Evolutionary conservation across 2,888 invertebrate genomes (phyloP).

Genomic region (Mythimna ferrago): DNA sequence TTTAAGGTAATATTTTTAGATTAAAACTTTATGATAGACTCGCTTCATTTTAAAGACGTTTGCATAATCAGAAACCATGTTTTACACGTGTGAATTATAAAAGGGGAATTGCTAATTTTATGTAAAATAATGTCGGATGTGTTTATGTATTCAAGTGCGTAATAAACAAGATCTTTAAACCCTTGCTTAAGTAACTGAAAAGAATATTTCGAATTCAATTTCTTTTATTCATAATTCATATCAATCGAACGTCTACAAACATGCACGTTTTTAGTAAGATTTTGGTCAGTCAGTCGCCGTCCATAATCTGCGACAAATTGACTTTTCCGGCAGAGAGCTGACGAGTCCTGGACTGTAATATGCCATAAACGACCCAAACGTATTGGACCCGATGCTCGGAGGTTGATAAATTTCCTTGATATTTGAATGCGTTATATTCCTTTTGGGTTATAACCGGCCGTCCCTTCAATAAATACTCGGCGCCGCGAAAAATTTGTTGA

Average conservation of each 20-base stretch:
- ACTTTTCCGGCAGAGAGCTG: slow-evolving; percentile 88
- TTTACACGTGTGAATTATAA: slow-evolving; percentile 37
- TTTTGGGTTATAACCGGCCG: slow-evolving; percentile 79
- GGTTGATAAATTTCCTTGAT: slow-evolving; percentile 89
- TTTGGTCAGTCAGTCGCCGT: slow-evolving; percentile 71
- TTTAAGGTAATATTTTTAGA: slow-evolving; percentile 55
- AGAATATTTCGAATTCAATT: slow-evolving; percentile 53
- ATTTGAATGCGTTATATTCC: slow-evolving; percentile 89
- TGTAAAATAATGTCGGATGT: slow-evolving; percentile 14
- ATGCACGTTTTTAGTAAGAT: slow-evolving; percentile 82
- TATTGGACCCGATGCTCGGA: slow-evolving; percentile 85
- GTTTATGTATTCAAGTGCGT: slow-evolving; percentile 29
- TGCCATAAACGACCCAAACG: slow-evolving; percentile 88
- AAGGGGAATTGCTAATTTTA: slow-evolving; percentile 34
- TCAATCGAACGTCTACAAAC: slow-evolving; percentile 75
- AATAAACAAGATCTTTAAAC: slow-evolving; percentile 30
- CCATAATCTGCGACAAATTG: slow-evolving; percentile 89
- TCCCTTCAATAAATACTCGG: slow-evolving; percentile 83
- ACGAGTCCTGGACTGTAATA: slow-evolving; percentile 87
- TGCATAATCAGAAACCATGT: slow-evolving; percentile 43
- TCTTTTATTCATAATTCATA: slow-evolving; percentile 77
- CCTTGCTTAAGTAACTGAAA: slow-evolving; percentile 6
- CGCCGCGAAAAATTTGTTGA: slow-evolving; percentile 76
- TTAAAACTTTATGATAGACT: slow-evolving; percentile 50
- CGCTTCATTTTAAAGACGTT: slow-evolving; percentile 46